Evolutionary conservation across 2,888 invertebrate species (phyloP).

Genomic region (Orthonevra nobilis): DNA sequence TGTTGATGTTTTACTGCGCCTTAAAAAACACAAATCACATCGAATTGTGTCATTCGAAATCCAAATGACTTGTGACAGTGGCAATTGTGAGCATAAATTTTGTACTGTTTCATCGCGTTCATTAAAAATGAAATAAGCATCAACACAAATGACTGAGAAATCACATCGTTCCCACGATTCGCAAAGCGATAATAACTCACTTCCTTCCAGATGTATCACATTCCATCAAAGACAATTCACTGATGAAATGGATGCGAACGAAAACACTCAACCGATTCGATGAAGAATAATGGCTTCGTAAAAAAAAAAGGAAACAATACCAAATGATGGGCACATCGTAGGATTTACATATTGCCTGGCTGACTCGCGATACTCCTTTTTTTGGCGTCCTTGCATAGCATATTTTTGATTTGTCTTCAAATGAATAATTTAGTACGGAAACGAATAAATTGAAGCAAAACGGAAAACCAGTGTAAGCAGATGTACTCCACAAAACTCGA

Average conservation of each 20-base stretch:
- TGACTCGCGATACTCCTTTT: neutral
- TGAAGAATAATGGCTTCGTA: constrained; percentile 39
- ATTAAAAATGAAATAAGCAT: no score
- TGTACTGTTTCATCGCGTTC: no score
- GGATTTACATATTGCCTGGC: constrained; percentile 53
- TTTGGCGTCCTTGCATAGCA: constrained; percentile 13
- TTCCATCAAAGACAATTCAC: constrained; percentile 37
- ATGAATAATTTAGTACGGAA: constrained; percentile 68
- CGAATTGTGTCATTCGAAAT: no score
- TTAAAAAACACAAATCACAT: no score
- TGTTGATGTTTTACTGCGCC: no score
- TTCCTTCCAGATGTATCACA: no score
- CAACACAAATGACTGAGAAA: no score
- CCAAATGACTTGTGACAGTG: no score
- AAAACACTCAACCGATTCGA: constrained; percentile 34
- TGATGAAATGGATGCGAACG: constrained; percentile 26
- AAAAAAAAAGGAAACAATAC: constrained; percentile 4
- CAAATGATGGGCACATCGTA: constrained; percentile 23
- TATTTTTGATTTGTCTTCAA: constrained; percentile 65
- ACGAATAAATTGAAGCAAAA: constrained; percentile 65
- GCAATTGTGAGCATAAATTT: no score
- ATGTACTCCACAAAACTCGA: constrained; percentile 55
- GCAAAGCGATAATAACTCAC: no score
- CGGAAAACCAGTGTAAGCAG: constrained; percentile 49
- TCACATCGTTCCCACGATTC: no score